Conservation (phyloP, 2,797 vertebrate genomes). For the Cyclopterus lumpus region DNA sequence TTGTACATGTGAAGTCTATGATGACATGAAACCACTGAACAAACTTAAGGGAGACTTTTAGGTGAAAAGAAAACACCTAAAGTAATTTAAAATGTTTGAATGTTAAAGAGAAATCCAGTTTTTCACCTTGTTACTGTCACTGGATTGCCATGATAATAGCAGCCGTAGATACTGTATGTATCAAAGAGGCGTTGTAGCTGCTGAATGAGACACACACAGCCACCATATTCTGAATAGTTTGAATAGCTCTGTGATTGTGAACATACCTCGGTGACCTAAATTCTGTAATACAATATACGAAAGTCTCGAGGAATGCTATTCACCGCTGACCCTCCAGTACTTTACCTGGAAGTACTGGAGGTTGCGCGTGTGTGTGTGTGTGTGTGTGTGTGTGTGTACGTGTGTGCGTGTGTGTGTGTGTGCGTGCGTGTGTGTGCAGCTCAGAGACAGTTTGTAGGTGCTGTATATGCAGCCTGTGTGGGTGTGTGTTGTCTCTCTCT, state of each 20-base stretch:
- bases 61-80: too few relatives aligned
- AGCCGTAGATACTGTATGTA: neutral
- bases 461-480: constrained; percentile 22
- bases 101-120: neutral
- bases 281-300: constrained; percentile 22
- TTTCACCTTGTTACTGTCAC: neutral
- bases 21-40: too few relatives aligned
- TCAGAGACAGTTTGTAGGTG: neutral
- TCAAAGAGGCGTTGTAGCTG: neutral
- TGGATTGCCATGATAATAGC: neutral
- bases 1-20: too few relatives aligned
- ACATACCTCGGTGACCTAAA: constrained; percentile 15
- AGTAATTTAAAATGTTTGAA: too few relatives aligned
- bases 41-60: too few relatives aligned
- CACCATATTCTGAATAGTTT: neutral
- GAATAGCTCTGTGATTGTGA: constrained; percentile 15
- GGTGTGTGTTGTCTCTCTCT: constrained; percentile 50
- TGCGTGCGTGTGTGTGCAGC: constrained; percentile 13
- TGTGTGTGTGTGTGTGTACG: constrained; percentile 13
- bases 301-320: constrained; percentile 51
- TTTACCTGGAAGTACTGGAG: neutral
- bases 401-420: constrained; percentile 22
- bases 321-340: constrained; percentile 4
- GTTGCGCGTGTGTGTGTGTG: constrained; percentile 10
- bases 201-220: neutral